Conservation (phyloP, 2,113 vertebrate genomes). For the Indri indri region DNA sequence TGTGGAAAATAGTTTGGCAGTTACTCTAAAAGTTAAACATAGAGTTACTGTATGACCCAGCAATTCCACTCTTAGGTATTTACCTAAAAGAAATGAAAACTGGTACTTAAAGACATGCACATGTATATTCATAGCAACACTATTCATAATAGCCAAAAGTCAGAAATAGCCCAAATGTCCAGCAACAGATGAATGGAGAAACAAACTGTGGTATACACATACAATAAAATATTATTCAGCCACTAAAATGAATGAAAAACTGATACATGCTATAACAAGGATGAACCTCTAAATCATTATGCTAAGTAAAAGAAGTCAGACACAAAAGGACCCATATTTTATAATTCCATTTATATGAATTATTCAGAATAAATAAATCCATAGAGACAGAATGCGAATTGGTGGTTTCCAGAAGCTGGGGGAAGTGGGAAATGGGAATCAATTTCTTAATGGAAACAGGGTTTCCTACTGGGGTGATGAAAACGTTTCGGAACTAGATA, state of each 20-base stretch:
- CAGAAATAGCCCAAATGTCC: not conserved
- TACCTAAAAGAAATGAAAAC: not conserved
- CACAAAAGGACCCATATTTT: not conserved
- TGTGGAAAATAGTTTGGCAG: not conserved
- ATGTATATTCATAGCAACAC: not conserved
- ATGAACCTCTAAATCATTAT: not conserved
- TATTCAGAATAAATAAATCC: not conserved
- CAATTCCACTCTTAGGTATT: not conserved
- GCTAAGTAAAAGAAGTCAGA: not conserved
- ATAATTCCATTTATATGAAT: not conserved
- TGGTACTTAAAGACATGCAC: not conserved
- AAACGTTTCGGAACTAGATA: not conserved
- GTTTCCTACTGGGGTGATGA: not conserved
- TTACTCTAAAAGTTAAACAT: not conserved
- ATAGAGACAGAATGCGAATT: not conserved
- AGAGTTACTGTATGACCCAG: not conserved
- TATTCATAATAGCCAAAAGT: not conserved
- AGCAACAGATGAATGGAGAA: not conserved
- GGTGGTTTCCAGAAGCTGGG: not conserved
- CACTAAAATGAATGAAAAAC: not conserved
- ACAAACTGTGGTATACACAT: not conserved
- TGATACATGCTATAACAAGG: not conserved
- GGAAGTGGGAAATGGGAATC: not conserved
- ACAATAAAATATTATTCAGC: not conserved
- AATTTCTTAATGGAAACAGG: not conserved